phyloP scores from a whole-genome alignment of 2,113 vertebrate species.

The Trichechus manatus region DNA sequence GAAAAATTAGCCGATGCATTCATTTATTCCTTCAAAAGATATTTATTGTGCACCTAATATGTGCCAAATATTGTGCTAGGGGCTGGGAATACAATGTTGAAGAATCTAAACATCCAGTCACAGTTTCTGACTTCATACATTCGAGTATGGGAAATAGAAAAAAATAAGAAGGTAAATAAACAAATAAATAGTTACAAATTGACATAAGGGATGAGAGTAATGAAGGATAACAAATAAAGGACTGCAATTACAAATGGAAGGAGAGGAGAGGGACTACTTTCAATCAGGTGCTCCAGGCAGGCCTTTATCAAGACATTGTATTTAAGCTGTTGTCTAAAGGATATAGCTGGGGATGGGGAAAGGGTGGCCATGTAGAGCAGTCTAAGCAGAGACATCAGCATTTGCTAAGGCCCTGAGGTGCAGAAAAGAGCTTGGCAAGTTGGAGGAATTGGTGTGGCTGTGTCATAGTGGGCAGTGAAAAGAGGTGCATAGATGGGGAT shows the following conservation, averaged over 20 bases:
- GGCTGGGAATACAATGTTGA: background rate
- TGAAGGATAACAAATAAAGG: slow-evolving; percentile 20
- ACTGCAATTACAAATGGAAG: background rate
- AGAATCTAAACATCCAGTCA: slow-evolving; percentile 41
- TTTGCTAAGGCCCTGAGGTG: slow-evolving; percentile 16
- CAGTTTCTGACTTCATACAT: slow-evolving; percentile 47
- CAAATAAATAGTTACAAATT: slow-evolving; percentile 62
- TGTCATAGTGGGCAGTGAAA: background rate
- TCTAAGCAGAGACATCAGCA: slow-evolving; percentile 13
- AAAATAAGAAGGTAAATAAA: slow-evolving; percentile 34
- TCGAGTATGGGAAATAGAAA: slow-evolving; percentile 14
- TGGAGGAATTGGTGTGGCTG: background rate
- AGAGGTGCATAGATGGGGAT: background rate
- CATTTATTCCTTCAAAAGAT: slow-evolving; percentile 52
- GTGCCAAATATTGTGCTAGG: slow-evolving; percentile 13
- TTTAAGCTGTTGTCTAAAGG: slow-evolving; percentile 14
- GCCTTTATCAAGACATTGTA: background rate
- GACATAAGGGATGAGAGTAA: background rate
- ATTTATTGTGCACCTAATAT: slow-evolving; percentile 39
- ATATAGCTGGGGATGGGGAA: background rate
- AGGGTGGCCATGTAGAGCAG: background rate
- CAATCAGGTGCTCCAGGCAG: background rate
- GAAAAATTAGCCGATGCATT: slow-evolving; percentile 52
- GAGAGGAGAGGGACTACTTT: background rate
- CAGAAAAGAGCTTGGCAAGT: slow-evolving; percentile 3